Evolutionary conservation across 1,140 invertebrate genomes (phyloP), one percentile per base, ranked within the genome.

Genomic region (Drosophila fuyamai): DNA sequence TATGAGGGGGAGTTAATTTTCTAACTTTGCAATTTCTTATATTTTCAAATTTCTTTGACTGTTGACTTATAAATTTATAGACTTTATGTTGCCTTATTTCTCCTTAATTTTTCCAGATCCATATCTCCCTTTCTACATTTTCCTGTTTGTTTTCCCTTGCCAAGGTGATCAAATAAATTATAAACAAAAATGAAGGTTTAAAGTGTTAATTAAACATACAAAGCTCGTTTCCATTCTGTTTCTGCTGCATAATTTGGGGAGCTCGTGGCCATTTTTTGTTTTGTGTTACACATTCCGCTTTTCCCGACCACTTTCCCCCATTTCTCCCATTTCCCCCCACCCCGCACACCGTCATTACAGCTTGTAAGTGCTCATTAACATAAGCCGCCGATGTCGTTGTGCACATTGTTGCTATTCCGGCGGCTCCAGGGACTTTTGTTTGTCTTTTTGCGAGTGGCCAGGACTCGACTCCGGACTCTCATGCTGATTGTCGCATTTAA

Each of bases 281-380:
- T 56, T 41, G 6, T 56, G 18, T 46, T 48, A 43, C 14, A 18
- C 38, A 35, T 60, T 65, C 65, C n/a, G 14, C 36, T 48, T 57
- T 54, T 10, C 43, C 35, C 47, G 66, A 4, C 41, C 66, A 47
- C 35, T 68, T 55, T 32, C 41, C 27, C 4, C 13, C 10, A 18
- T 18, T 23, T 4, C 18, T 9, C 16, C 4, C 44, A 23, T 18
- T 18, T 27, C 16, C 14, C 36, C 9, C 61, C 14, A 13, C 5
- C n/a, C 10, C 48, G 8, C 9, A 40, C 56, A 41, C 63, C 72
- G 48, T 81, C 83, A 88, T 88, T 86, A 88, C 66, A 57, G 75
- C 84, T 79, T 79, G 76, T 89, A 86, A 86, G 84, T 89, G 86
- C 63, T 86, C 83, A 89, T 86, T 89, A 89, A 77, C 84, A 86